Evolutionary conservation across 92 coral and sea anemone genomes (phyloP), one percentile per base, ranked within the genome.

Genomic region (Phenganax marumi): DNA sequence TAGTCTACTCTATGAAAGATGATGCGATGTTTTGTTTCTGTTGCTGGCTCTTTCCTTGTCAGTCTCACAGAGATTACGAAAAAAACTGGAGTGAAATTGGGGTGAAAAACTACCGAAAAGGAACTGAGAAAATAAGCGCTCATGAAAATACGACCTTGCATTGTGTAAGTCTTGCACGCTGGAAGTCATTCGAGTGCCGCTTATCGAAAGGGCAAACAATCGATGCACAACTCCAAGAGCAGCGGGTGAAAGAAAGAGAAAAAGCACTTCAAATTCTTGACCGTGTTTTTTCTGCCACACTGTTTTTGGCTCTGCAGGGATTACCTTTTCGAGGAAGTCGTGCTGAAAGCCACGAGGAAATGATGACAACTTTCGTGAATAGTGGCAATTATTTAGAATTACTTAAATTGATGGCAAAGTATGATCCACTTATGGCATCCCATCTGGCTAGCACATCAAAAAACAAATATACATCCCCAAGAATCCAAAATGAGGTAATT

Each of bases 291-390:
- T 68, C 74, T 17, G 54, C 7, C 46, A 33, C 76, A 39, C 53
- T 70, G 52, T 70, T 70, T 70, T 70, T 70, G 76, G 76, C 76
- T 70, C 54, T 70, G 12, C 76, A 70, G 76, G 76, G 76, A 70
- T 70, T 70, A 70, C 76, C 52, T 23, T 70, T 70, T 70, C 76
- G 76, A 70, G 76, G 76, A 52, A 14, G 54, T 70, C 76, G 54
- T 70, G 43, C 22, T 70, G 54, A 70, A 70, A 70, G 17, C 60
- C 10, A 17, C 17, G 60, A 23, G 52, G 74, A 68, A 23, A 54
- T 54, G 11, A 68, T 43, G 54, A 70, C 76, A 70, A 43, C 54
- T 52, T 70, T 70, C 22, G 22, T 48, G 54, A 50, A 52, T 52
- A 50, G 61, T 50, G 62, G 79, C 48, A 50, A 74, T 19, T 74